A percentile compares a stretch with the other conserved stretches of the same genome.
phyloP scores from a whole-genome alignment of 1,140 invertebrate species.

The Paraescarpia echinospica region DNA sequence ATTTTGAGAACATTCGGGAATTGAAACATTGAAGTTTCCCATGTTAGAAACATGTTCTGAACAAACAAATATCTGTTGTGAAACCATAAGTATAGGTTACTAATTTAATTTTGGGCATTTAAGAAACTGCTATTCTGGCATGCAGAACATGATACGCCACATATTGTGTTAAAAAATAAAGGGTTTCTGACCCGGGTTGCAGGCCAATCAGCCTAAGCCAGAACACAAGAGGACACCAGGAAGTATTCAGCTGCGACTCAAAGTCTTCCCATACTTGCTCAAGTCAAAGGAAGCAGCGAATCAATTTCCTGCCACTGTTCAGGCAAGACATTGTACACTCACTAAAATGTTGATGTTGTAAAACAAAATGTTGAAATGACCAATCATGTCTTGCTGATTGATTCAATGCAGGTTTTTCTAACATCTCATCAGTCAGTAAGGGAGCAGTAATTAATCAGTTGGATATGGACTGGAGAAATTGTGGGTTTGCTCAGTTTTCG shows the following conservation, averaged over 20 bases:
- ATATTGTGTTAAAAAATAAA: background rate
- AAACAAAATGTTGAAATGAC: background rate
- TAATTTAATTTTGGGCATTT: background rate
- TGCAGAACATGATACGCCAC: background rate
- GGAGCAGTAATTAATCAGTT: too few species aligned
- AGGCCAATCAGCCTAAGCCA: constrained; percentile 13
- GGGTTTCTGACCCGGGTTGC: background rate
- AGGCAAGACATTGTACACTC: constrained; percentile 60
- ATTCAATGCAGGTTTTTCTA: background rate
- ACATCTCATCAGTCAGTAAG: background rate
- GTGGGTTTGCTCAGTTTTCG: too few species aligned
- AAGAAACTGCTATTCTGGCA: background rate
- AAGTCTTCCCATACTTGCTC: constrained; percentile 81
- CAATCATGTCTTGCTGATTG: constrained; percentile 8
- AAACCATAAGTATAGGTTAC: background rate
- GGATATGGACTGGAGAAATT: too few species aligned
- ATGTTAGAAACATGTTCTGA: background rate
- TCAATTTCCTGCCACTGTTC: constrained; percentile 77
- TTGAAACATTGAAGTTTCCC: background rate
- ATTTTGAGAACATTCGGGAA: background rate
- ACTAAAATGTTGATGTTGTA: background rate
- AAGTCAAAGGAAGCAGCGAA: constrained; percentile 77
- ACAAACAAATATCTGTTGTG: background rate
- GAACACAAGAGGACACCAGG: constrained; percentile 64
- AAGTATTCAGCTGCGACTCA: constrained; percentile 78